Conservation (phyloP, 2,797 vertebrate genomes). For the Rhabdomys pumilio region DNA sequence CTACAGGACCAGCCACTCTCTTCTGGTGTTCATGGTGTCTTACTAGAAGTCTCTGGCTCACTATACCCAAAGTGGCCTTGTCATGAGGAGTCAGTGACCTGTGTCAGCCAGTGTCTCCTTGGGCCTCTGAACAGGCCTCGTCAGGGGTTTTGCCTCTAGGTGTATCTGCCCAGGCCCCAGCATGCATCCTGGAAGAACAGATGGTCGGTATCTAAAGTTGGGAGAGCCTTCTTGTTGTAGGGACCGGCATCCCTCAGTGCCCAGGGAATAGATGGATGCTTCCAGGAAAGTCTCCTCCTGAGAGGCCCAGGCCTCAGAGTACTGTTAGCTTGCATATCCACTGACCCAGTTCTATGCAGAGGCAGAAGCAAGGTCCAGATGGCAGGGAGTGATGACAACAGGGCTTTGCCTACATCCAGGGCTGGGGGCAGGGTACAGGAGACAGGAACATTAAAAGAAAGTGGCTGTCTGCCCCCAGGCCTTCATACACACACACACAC, state of each 20-base stretch:
- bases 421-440: background rate
- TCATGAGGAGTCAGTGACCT: background rate
- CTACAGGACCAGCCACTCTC: background rate
- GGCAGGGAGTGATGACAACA: background rate
- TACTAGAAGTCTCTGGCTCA: background rate
- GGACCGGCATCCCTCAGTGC: accelerated
- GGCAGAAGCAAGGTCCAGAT: background rate
- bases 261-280: accelerated
- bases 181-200: background rate
- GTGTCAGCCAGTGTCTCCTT: background rate
- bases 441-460: background rate
- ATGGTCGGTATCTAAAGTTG: background rate
- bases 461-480: background rate
- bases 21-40: background rate
- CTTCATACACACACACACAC: background rate
- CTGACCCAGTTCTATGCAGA: background rate
- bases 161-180: background rate
- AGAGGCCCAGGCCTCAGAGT: background rate
- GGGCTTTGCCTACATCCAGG: background rate
- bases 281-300: background rate
- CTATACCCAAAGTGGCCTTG: accelerated
- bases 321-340: accelerated
- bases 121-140: background rate
- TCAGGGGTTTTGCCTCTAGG: background rate
- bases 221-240: background rate